Evolutionary conservation across 2,113 vertebrate genomes (phyloP).

Genomic region (Ascaphus truei): DNA sequence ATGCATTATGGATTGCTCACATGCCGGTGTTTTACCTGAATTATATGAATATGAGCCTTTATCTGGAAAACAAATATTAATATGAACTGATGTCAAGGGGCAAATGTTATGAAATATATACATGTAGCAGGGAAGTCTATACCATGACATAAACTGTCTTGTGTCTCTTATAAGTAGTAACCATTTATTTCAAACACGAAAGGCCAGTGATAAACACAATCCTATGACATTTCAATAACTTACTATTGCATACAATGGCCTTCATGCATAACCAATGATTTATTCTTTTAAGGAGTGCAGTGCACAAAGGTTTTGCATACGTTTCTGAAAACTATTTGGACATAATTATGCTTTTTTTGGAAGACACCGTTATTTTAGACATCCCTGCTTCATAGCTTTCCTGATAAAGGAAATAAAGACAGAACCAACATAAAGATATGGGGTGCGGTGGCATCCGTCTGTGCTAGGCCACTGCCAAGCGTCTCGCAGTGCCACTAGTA

Average conservation of each 20-base stretch:
- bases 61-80: slow-evolving; percentile 82
- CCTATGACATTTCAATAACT: slow-evolving; percentile 31
- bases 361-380: neutral
- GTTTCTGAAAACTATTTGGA: neutral
- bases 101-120: slow-evolving; percentile 47
- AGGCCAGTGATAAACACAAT: neutral
- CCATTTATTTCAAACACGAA: too few species aligned
- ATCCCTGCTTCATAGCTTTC: slow-evolving; percentile 7
- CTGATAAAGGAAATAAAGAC: neutral
- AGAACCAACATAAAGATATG: neutral
- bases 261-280: too few species aligned
- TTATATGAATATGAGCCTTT: slow-evolving; percentile 86
- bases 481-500: too few species aligned
- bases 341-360: neutral
- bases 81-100: slow-evolving; percentile 64
- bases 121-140: slow-evolving; percentile 47
- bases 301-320: neutral
- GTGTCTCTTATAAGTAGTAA: too few species aligned
- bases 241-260: neutral
- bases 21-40: slow-evolving; percentile 85
- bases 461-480: too few species aligned
- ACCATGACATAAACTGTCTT: too few species aligned
- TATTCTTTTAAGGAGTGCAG: neutral
- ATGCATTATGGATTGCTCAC: slow-evolving; percentile 55
- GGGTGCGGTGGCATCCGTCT: too few species aligned